Percentiles rank a stretch among this genome's conserved stretches.
Evolutionary conservation across 2,797 vertebrate genomes (phyloP).

Genomic region (Limnodromus scolopaceus): DNA sequence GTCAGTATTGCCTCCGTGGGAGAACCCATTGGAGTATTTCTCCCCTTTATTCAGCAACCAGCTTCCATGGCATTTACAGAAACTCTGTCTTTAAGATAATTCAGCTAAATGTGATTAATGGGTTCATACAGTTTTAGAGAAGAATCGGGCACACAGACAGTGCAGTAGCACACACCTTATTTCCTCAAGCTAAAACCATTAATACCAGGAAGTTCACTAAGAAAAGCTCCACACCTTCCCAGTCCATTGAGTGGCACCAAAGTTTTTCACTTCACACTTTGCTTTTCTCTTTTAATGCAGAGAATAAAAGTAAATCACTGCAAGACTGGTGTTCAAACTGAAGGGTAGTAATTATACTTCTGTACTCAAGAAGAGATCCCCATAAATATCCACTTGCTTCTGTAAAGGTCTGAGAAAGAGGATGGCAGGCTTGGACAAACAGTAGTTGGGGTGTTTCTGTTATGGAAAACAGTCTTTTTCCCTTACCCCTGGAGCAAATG

Average conservation of each 20-base stretch:
- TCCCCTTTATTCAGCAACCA: background rate
- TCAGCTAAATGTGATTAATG: background rate
- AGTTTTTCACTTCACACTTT: background rate
- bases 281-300: background rate
- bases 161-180: background rate
- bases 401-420: background rate
- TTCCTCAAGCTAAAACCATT: background rate
- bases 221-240: background rate
- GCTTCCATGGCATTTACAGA: background rate
- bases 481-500: background rate
- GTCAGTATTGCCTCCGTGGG: background rate
- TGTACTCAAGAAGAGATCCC: background rate
- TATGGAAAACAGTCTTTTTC: background rate
- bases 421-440: background rate
- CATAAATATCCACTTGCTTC: background rate
- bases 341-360: background rate
- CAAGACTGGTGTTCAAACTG: background rate
- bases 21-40: background rate
- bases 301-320: background rate
- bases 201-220: background rate
- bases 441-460: background rate
- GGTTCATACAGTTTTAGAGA: background rate
- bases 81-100: background rate
- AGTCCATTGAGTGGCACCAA: background rate
- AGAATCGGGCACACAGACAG: background rate